Percentiles rank a stretch among this genome's conserved stretches.
Conservation (phyloP, 1,140 invertebrate genomes). For the Tribolium madens region DNA sequence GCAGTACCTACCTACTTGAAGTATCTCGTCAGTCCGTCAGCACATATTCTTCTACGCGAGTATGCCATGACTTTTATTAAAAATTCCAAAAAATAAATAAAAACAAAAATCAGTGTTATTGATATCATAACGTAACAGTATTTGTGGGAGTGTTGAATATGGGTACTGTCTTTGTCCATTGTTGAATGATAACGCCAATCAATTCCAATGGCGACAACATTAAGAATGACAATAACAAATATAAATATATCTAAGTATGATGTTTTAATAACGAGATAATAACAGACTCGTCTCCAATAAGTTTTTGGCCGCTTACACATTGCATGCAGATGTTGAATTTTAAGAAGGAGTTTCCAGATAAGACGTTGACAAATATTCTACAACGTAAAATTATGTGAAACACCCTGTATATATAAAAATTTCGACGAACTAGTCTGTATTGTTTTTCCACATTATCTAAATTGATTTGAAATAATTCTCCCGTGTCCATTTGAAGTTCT, state of each 20-base stretch:
- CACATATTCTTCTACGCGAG: constrained; percentile 25
- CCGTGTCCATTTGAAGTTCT: constrained; percentile 65
- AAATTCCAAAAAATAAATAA: constrained; percentile 45
- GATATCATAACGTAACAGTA: background rate
- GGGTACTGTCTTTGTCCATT: background rate
- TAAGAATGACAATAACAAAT: background rate
- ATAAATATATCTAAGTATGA: background rate
- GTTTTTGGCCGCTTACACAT: background rate
- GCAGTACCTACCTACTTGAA: constrained; percentile 32
- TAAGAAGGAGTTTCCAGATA: background rate
- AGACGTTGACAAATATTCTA: background rate
- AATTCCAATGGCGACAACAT: background rate
- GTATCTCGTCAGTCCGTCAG: constrained; percentile 42
- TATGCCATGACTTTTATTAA: constrained; percentile 31
- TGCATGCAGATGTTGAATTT: background rate
- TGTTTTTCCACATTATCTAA: constrained; percentile 61
- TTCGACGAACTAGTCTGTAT: constrained; percentile 27
- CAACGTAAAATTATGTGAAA: background rate
- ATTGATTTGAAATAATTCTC: constrained; percentile 63
- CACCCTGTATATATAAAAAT: background rate
- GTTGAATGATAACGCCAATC: background rate
- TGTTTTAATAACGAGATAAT: background rate
- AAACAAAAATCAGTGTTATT: constrained; percentile 21
- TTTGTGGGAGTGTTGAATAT: background rate
- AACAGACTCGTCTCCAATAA: constrained; percentile 15